Conservation (phyloP, 2,888 invertebrate genomes). For the Carterocephalus palaemon region DNA sequence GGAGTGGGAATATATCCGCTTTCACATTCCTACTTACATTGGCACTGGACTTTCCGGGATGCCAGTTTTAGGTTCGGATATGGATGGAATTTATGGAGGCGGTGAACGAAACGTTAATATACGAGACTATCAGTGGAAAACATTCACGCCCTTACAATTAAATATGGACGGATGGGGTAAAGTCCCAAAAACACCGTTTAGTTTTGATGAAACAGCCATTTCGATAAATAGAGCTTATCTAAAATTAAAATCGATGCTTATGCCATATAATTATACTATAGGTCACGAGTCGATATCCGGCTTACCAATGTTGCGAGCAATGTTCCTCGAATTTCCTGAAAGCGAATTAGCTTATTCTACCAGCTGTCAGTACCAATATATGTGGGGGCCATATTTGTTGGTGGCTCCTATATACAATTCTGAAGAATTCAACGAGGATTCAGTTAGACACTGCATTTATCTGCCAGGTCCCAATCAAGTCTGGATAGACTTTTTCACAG, state of each 20-base stretch:
- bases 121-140: slow-evolving; percentile 70
- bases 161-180: slow-evolving; percentile 74
- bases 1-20: slow-evolving; percentile 70
- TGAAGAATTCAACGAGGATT: slow-evolving; percentile 33
- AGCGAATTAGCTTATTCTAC: slow-evolving; percentile 51
- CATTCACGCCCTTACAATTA: slow-evolving; percentile 67
- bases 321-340: slow-evolving; percentile 64
- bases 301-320: slow-evolving; percentile 66
- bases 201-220: slow-evolving; percentile 55
- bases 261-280: slow-evolving; percentile 69
- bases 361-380: slow-evolving; percentile 67
- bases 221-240: slow-evolving; percentile 64
- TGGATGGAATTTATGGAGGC: slow-evolving; percentile 69
- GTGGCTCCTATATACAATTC: slow-evolving; percentile 63
- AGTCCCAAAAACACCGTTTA: slow-evolving; percentile 61
- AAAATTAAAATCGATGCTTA: slow-evolving; percentile 64
- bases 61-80: slow-evolving; percentile 66
- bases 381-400: slow-evolving; percentile 70
- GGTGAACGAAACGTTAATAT: slow-evolving; percentile 54
- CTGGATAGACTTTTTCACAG: slow-evolving; percentile 67
- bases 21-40: slow-evolving; percentile 69
- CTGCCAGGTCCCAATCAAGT: slow-evolving; percentile 55
- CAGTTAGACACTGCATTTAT: slow-evolving; percentile 55
- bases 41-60: slow-evolving; percentile 66
- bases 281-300: slow-evolving; percentile 54